Percentiles rank a stretch among this genome's conserved stretches.
Conservation (phyloP, 64 coral and sea anemone species). For the Catalaphyllia jardinei region DNA sequence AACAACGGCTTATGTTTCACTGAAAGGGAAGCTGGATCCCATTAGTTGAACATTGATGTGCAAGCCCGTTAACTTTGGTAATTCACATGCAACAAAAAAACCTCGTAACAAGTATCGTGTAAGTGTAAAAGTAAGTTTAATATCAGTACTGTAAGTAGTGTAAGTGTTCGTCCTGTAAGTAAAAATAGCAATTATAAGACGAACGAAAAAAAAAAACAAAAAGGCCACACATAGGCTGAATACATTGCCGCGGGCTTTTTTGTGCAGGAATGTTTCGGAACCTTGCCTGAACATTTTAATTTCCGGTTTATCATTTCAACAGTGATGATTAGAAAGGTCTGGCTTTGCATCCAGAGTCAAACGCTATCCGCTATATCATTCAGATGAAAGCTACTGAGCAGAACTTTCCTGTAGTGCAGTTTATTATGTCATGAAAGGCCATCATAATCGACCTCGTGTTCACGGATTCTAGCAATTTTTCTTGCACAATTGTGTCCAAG, state of each 20-base stretch:
- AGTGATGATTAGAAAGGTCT: background rate
- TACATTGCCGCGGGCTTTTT: background rate
- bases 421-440: background rate
- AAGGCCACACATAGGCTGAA: background rate
- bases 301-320: background rate
- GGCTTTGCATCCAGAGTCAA: background rate
- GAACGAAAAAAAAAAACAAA: background rate
- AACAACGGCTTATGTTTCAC: background rate
- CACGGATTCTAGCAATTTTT: no score
- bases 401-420: background rate
- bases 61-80: background rate
- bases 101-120: no score
- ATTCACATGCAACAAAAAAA: no score
- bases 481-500: no score
- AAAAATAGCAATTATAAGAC: no score
- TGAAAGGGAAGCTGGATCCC: background rate
- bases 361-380: background rate
- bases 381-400: background rate
- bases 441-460: background rate
- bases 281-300: background rate
- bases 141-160: no score
- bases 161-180: no score
- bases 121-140: no score
- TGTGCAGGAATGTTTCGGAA: background rate
- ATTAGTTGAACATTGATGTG: background rate